These are phyloP conservation scores for Epirrhoe alternata DNA, from an alignment of 2,888 invertebrate genomes.

Conservation along the genomic window DNA sequence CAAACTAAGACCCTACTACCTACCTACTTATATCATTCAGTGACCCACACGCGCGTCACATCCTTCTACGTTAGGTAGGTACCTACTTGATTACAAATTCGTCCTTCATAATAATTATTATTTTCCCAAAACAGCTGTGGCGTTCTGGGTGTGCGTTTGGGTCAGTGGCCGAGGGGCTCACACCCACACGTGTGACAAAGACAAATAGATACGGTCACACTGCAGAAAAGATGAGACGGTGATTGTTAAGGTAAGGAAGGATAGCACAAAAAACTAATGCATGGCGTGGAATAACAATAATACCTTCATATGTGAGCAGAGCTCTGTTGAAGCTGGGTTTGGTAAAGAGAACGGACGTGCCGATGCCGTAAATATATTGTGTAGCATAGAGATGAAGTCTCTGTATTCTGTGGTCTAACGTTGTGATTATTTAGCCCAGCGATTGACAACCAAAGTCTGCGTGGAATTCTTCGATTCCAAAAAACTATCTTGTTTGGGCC, in stretches of 20 bases:
- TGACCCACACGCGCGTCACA: slow-evolving; percentile 18
- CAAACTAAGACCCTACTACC: no score
- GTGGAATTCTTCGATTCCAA: no score
- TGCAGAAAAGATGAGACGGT: slow-evolving; percentile 46
- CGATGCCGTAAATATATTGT: not conserved
- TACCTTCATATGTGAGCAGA: slow-evolving; percentile 39
- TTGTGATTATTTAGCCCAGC: not conserved
- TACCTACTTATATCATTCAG: not conserved
- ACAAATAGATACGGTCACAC: slow-evolving; percentile 39
- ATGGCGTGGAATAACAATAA: slow-evolving; percentile 57
- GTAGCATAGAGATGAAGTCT: no score
- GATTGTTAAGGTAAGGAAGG: slow-evolving; percentile 51
- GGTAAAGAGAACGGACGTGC: slow-evolving; percentile 15
- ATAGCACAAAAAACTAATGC: slow-evolving; percentile 59
- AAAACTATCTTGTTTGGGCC: no score
- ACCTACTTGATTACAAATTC: slow-evolving; percentile 47
- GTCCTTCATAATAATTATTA: slow-evolving; percentile 52
- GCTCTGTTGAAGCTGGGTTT: slow-evolving; percentile 9
- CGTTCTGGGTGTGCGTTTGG: slow-evolving; percentile 56
- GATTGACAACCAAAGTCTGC: no score
- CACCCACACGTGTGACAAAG: slow-evolving; percentile 61
- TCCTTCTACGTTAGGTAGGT: slow-evolving; percentile 42
- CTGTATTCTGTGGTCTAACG: no score
- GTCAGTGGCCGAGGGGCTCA: slow-evolving; percentile 65
- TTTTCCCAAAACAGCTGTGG: slow-evolving; percentile 68